These are phyloP conservation scores for Labeo rohita DNA, from an alignment of 2,113 vertebrate species.

Conservation along the genomic window DNA sequence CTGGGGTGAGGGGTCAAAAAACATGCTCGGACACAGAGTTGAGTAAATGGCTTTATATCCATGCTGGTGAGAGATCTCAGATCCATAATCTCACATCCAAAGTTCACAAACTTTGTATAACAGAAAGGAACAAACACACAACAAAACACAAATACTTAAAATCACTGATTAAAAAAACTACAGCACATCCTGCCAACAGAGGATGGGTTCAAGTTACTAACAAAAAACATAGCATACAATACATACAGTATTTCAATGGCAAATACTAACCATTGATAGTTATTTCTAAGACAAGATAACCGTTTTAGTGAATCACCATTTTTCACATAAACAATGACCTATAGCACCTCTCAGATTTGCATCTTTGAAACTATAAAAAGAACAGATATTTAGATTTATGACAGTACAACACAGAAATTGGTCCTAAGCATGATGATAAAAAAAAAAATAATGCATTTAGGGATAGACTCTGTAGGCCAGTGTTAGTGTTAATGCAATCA, in stretches of 20 bases:
- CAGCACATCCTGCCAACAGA: neutral
- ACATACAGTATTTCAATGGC: neutral
- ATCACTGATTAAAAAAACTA: neutral
- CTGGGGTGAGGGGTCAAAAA: neutral
- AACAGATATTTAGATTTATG: neutral
- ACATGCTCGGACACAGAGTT: constrained; percentile 23
- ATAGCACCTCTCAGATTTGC: neutral
- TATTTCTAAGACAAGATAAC: neutral
- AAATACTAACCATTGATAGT: neutral
- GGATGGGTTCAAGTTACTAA: neutral
- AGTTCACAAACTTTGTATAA: neutral
- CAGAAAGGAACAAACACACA: neutral
- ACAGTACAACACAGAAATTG: neutral
- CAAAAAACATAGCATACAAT: neutral
- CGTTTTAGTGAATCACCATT: neutral
- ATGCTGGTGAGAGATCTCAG: neutral
- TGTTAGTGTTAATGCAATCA: neutral
- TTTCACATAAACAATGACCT: neutral
- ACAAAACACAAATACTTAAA: neutral
- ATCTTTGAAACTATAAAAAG: neutral
- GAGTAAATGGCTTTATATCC: constrained; percentile 37
- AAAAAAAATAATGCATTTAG: neutral
- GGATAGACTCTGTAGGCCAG: neutral
- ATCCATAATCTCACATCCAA: neutral
- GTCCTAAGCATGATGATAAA: neutral